Evolutionary conservation across 2,888 invertebrate genomes (phyloP).

Genomic region (Trissoscelio sp.): DNA sequence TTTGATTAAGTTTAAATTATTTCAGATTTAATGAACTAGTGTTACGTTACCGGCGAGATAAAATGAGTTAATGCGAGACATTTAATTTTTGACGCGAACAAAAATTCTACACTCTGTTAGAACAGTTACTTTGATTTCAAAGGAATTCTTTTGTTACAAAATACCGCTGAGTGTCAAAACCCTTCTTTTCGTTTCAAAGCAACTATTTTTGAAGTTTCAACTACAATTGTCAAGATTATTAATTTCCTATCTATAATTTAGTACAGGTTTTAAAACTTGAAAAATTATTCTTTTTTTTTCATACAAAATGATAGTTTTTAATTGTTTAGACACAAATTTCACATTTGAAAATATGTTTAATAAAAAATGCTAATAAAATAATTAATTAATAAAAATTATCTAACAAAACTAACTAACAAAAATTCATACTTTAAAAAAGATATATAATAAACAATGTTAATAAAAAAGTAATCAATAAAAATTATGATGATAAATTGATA

Average conservation of each 20-base stretch:
- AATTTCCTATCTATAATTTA: background rate
- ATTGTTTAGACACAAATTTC: no score
- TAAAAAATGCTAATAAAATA: no score
- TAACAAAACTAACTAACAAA: no score
- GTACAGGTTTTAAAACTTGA: no score
- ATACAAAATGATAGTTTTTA: no score
- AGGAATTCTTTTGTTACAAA: slow-evolving; percentile 27
- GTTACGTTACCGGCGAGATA: background rate
- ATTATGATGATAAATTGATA: no score
- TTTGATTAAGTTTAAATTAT: background rate
- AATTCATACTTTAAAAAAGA: no score
- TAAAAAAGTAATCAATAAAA: no score
- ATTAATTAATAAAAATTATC: no score
- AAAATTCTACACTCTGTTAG: slow-evolving; percentile 1
- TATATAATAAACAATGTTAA: no score
- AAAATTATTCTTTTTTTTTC: no score
- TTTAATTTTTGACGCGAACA: slow-evolving; percentile 8
- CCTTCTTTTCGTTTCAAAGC: slow-evolving; percentile 23
- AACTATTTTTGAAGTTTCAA: slow-evolving; percentile 6
- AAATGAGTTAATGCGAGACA: background rate
- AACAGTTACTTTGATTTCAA: slow-evolving; percentile 25
- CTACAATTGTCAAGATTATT: slow-evolving; percentile 5
- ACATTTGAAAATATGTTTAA: no score
- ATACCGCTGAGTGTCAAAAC: slow-evolving; percentile 23
- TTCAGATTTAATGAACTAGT: background rate